phyloP scores from a whole-genome alignment of 2,113 vertebrate genomes.

The Apaloderma vittatum region DNA sequence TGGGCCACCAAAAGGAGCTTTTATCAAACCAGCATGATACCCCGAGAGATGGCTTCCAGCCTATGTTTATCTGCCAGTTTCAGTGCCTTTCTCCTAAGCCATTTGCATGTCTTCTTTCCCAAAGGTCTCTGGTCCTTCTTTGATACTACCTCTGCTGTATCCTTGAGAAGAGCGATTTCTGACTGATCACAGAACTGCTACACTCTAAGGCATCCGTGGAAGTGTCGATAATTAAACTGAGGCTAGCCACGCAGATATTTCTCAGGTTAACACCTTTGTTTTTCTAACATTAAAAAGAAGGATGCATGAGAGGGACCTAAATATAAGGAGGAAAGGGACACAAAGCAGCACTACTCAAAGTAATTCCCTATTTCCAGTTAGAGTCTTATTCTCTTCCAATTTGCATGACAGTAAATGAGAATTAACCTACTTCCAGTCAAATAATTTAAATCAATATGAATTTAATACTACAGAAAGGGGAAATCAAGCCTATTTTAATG shows the following conservation, averaged over 20 bases:
- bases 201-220: neutral
- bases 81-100: neutral
- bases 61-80: neutral
- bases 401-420: neutral
- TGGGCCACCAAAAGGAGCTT: neutral
- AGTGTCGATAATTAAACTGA: neutral
- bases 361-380: neutral
- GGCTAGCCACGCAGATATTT: neutral
- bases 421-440: neutral
- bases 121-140: neutral
- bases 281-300: neutral
- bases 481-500: neutral
- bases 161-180: neutral
- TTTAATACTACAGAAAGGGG: neutral
- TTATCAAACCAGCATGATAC: neutral
- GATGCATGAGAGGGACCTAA: fast-evolving
- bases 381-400: neutral
- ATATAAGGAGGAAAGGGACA: neutral
- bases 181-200: neutral
- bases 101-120: neutral
- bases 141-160: neutral
- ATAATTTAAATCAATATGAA: neutral
- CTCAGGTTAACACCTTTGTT: neutral
- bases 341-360: neutral
- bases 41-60: neutral